A percentile compares a stretch with the other conserved stretches of the same genome.
Evolutionary conservation across 2,888 invertebrate species (phyloP).

Genomic region (Himalopsyche kuldschensis): DNA sequence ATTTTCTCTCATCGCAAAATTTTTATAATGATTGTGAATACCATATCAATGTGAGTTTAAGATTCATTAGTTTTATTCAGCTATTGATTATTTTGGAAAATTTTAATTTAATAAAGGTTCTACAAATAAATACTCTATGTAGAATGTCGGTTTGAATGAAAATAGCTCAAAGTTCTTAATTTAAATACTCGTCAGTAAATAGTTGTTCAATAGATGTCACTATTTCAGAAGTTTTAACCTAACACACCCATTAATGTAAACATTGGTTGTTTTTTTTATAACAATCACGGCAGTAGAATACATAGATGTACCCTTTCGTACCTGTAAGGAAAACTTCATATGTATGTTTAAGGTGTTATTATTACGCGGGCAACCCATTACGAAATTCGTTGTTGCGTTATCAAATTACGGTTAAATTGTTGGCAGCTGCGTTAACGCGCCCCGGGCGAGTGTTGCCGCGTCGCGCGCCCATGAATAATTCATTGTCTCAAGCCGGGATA

Average conservation of each 20-base stretch:
- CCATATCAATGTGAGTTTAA: no score
- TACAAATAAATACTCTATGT: no score
- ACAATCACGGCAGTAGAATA: background rate
- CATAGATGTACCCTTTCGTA: background rate
- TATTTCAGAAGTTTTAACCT: no score
- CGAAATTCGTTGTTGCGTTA: slow-evolving; percentile 26
- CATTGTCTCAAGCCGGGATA: slow-evolving; percentile 12
- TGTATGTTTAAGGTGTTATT: background rate
- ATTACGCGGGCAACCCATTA: background rate
- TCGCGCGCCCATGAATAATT: slow-evolving; percentile 13
- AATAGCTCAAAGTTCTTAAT: no score
- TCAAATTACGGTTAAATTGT: slow-evolving; percentile 31
- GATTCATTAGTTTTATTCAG: no score
- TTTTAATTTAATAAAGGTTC: no score
- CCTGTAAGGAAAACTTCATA: background rate
- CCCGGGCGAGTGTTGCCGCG: slow-evolving; percentile 10
- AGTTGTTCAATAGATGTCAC: no score
- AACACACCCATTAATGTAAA: background rate
- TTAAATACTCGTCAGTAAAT: no score
- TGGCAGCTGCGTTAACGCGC: slow-evolving; percentile 16
- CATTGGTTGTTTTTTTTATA: background rate
- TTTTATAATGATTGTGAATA: no score
- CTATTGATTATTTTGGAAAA: no score
- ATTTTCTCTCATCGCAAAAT: no score
- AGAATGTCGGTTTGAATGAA: no score